Percentiles rank a stretch among this genome's conserved stretches.
These are phyloP conservation scores for Siniperca knerii DNA, from an alignment of 2,113 vertebrate species.

Conservation along the genomic window DNA sequence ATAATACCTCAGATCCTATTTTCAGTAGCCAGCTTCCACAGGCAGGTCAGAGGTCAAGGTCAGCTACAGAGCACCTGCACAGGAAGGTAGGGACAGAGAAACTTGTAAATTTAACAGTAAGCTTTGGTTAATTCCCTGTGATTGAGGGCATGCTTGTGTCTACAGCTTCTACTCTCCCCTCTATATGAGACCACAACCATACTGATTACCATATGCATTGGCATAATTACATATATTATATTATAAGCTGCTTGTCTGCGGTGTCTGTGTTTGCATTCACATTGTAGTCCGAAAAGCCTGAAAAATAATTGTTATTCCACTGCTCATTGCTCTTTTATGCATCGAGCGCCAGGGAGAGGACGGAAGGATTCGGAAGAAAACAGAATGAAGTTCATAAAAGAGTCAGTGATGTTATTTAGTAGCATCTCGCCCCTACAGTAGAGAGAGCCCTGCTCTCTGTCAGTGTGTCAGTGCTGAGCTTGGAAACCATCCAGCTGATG, in stretches of 20 bases:
- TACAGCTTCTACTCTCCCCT: constrained; percentile 31
- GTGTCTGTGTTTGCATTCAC: not conserved
- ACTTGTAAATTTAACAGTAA: not conserved
- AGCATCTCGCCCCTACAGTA: not conserved
- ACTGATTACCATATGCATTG: constrained; percentile 79
- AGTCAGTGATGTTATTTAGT: constrained; percentile 35
- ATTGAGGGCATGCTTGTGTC: not conserved
- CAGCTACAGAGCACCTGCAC: not conserved
- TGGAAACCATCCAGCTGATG: constrained; percentile 50
- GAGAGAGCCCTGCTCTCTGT: constrained; percentile 31
- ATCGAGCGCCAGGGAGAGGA: not conserved
- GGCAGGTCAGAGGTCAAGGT: constrained; percentile 37
- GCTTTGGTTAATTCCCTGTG: constrained; percentile 8
- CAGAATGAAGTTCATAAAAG: constrained; percentile 35
- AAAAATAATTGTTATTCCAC: constrained; percentile 6
- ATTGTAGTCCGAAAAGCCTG: not conserved
- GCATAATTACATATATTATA: constrained; percentile 63
- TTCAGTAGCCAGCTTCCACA: not conserved
- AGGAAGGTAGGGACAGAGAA: not conserved
- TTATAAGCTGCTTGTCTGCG: too few species aligned
- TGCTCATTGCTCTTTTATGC: not conserved
- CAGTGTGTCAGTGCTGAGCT: constrained; percentile 26
- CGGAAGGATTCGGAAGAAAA: constrained; percentile 2
- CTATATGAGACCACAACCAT: constrained; percentile 36
- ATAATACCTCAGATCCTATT: not conserved